Percentiles rank a stretch among this genome's conserved stretches.
phyloP scores from a whole-genome alignment of 2,888 invertebrate genomes.

The Plebejus argus region DNA sequence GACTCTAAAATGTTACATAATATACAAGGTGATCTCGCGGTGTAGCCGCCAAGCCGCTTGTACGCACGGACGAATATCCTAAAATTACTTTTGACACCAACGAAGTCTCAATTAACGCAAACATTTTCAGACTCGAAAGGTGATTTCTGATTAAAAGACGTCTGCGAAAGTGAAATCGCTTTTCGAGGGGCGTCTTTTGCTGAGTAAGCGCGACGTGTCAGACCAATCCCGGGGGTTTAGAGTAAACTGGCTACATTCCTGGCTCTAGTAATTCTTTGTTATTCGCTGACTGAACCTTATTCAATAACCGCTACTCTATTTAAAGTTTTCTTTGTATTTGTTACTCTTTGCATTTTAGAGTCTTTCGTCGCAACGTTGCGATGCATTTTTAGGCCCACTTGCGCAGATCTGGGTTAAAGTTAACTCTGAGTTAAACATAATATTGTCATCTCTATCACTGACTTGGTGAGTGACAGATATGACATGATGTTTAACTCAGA shows the following conservation, averaged over 20 bases:
- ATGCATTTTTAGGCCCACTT: too few species aligned
- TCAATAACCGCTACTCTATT: conserved; percentile 28
- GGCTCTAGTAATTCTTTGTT: conserved; percentile 54
- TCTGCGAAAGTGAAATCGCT: conserved; percentile 65
- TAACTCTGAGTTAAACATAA: too few species aligned
- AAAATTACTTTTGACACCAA: background rate
- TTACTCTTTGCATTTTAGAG: background rate
- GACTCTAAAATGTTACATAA: too few species aligned
- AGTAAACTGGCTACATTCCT: conserved; percentile 65
- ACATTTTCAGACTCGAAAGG: background rate
- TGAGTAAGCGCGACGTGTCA: conserved; percentile 68
- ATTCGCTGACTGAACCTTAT: conserved; percentile 39
- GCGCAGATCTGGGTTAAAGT: too few species aligned
- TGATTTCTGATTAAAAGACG: conserved; percentile 32
- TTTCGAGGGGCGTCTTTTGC: conserved; percentile 63
- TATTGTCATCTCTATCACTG: too few species aligned
- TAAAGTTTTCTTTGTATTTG: conserved; percentile 19
- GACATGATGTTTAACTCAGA: too few species aligned
- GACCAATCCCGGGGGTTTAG: conserved; percentile 58
- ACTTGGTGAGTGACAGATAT: too few species aligned
- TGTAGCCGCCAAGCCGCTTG: too few species aligned
- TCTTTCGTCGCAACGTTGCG: background rate
- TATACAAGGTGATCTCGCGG: too few species aligned
- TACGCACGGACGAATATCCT: too few species aligned
- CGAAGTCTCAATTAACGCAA: background rate